These are phyloP conservation scores for Puntigrus tetrazona DNA, from an alignment of 2,113 vertebrate species.

Conservation along the genomic window DNA sequence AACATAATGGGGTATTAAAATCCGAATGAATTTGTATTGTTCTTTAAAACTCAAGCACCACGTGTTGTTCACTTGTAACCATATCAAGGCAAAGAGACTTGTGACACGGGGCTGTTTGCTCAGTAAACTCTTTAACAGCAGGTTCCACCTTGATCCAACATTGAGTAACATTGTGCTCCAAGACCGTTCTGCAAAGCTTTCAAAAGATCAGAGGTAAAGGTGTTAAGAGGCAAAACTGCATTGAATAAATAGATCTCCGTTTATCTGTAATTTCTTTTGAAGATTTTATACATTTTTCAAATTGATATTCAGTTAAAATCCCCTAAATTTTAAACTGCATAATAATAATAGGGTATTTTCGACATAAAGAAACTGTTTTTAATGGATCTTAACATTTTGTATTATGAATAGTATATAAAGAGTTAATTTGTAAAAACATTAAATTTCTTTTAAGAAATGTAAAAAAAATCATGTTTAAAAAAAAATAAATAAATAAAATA, in stretches of 20 bases:
- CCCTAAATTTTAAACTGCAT: background rate
- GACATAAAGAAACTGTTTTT: too few relatives aligned
- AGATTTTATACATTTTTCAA: too few relatives aligned
- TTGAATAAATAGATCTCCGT: background rate
- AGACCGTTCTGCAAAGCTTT: background rate
- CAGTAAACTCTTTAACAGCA: conserved; percentile 18
- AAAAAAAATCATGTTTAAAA: too few relatives aligned
- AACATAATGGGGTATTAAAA: background rate
- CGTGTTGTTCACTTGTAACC: background rate
- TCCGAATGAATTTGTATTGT: background rate
- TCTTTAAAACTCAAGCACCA: background rate
- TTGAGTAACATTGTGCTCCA: background rate
- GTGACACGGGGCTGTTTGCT: conserved; percentile 21
- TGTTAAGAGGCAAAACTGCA: background rate
- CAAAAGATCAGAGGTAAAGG: background rate
- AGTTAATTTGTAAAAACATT: too few relatives aligned
- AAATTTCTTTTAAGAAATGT: too few relatives aligned
- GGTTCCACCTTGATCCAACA: conserved; percentile 29
- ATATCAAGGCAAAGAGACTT: background rate
- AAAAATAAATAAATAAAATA: too few relatives aligned
- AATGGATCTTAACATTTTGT: too few relatives aligned
- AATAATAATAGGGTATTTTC: too few relatives aligned
- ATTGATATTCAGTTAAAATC: too few relatives aligned
- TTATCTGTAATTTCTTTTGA: too few relatives aligned
- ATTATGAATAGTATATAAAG: too few relatives aligned